Evolutionary conservation across 2,113 vertebrate genomes (phyloP).

Genomic region (Clarias batrachus): DNA sequence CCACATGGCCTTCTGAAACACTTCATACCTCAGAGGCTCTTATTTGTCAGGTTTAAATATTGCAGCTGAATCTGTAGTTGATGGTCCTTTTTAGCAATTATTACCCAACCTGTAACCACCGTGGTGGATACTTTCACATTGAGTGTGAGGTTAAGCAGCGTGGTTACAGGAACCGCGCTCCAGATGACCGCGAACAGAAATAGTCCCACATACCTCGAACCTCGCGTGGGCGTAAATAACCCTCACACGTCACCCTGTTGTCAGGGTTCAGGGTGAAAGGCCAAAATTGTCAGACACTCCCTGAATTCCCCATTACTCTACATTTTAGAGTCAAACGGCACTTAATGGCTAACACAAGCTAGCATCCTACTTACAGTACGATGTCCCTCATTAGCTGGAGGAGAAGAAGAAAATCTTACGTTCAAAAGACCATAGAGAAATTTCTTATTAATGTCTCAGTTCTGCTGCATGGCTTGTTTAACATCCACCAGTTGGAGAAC

Average conservation of each 20-base stretch:
- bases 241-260: slow-evolving; percentile 20
- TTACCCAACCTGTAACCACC: background rate
- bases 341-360: background rate
- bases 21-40: background rate
- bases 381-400: background rate
- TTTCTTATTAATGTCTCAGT: background rate
- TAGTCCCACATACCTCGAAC: slow-evolving; percentile 19
- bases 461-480: background rate
- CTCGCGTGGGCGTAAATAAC: slow-evolving; percentile 41
- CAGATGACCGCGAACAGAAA: slow-evolving; percentile 14
- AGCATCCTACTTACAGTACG: too few relatives aligned
- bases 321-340: slow-evolving; percentile 30
- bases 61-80: background rate
- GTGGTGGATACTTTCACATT: background rate
- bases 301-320: background rate
- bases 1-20: background rate
- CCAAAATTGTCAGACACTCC: slow-evolving; percentile 33
- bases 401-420: background rate
- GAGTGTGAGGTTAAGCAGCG: slow-evolving; percentile 13
- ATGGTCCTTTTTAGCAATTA: background rate
- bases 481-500: background rate
- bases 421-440: background rate
- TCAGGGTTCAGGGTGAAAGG: slow-evolving; percentile 23
- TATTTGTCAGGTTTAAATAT: background rate
- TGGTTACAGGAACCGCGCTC: background rate